Conservation (phyloP, 2,797 vertebrate genomes). For the Salarias fasciatus region DNA sequence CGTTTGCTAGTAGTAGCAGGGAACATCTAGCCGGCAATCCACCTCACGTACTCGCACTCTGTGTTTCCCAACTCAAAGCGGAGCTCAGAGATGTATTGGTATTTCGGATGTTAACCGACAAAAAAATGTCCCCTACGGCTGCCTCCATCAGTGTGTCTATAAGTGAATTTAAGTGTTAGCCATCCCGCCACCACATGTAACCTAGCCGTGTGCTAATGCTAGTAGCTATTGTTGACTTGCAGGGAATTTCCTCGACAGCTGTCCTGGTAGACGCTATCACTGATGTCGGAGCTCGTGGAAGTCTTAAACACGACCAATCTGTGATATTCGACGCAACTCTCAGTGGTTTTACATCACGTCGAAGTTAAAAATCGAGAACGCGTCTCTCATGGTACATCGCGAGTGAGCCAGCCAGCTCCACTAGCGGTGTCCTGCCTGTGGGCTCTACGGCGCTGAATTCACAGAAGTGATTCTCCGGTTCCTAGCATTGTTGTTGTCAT, state of each 20-base stretch:
- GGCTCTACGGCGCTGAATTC: conserved; percentile 63
- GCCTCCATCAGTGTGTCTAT: background rate
- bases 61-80: background rate
- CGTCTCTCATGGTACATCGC: too few relatives aligned
- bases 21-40: conserved; percentile 34
- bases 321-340: background rate
- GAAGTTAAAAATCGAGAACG: background rate
- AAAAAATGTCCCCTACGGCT: fast-evolving
- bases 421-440: conserved; percentile 29
- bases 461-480: conserved; percentile 64
- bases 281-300: background rate
- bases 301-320: background rate
- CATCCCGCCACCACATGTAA: conserved; percentile 75
- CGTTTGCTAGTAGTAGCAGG: conserved; percentile 46
- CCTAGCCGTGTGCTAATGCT: conserved; percentile 61
- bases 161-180: conserved; percentile 9
- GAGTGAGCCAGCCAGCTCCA: too few relatives aligned
- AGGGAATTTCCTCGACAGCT: conserved; percentile 47
- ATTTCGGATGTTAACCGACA: background rate
- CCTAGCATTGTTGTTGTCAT: conserved; percentile 69
- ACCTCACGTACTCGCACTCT: background rate
- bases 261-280: conserved; percentile 1
- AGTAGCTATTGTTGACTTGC: conserved; percentile 69
- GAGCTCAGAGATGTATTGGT: fast-evolving
- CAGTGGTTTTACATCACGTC: background rate